Percentiles rank a stretch among this genome's conserved stretches.
Evolutionary conservation across 2,797 vertebrate genomes (phyloP).

Genomic region (Trachurus trachurus): DNA sequence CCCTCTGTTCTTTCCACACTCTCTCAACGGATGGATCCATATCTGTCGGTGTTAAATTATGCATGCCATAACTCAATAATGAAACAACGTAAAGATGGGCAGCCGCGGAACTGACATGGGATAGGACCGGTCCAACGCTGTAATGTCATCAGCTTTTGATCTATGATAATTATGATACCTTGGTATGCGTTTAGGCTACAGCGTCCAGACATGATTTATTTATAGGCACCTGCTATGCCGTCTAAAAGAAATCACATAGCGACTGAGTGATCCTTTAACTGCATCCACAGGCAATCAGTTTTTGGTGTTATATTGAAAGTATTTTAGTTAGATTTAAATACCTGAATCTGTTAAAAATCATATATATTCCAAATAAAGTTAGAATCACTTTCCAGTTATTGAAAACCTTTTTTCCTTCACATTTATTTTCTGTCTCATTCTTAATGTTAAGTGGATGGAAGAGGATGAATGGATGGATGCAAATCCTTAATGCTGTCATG

Average conservation of each 20-base stretch:
- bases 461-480: conserved; percentile 66
- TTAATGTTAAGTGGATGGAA: conserved; percentile 50
- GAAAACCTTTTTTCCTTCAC: conserved; percentile 44
- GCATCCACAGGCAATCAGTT: conserved; percentile 57
- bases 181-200: conserved; percentile 83
- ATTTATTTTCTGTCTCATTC: conserved; percentile 38
- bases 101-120: conserved; percentile 80
- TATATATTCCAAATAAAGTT: conserved; percentile 40
- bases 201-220: conserved; percentile 84
- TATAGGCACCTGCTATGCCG: conserved; percentile 75
- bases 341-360: conserved; percentile 42
- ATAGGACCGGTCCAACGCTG: conserved; percentile 79
- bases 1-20: conserved; percentile 73
- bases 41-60: conserved; percentile 85
- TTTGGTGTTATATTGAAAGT: conserved; percentile 30
- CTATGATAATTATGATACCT: conserved; percentile 88
- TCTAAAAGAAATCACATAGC: conserved; percentile 71
- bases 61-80: conserved; percentile 87
- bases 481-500: conserved; percentile 72
- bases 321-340: conserved; percentile 47
- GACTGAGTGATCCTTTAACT: conserved; percentile 68
- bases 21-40: conserved; percentile 84
- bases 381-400: conserved; percentile 34
- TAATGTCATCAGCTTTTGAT: conserved; percentile 87
- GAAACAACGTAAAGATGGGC: conserved; percentile 85